These are phyloP conservation scores for Bugulina stolonifera DNA, from an alignment of 2,888 invertebrate genomes.

Conservation along the genomic window DNA sequence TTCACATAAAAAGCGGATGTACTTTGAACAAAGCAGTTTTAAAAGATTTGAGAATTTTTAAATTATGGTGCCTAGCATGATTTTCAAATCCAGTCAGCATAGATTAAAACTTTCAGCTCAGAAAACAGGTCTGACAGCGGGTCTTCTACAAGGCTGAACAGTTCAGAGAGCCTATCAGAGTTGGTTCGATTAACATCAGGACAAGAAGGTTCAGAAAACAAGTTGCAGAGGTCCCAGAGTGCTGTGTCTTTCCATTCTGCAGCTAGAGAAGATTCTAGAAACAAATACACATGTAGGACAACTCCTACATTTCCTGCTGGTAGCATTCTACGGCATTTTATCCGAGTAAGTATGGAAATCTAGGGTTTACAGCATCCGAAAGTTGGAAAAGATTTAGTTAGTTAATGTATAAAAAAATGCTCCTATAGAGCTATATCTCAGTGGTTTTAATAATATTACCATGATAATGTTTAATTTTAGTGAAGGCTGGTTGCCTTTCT, in stretches of 20 bases:
- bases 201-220: neutral
- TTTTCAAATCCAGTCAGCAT: too few relatives aligned
- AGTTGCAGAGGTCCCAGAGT: slow-evolving; percentile 10
- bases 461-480: too few relatives aligned
- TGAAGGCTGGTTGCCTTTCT: too few relatives aligned
- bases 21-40: too few relatives aligned
- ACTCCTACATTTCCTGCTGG: neutral
- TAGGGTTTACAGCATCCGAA: neutral
- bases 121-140: neutral
- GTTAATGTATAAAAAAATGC: neutral
- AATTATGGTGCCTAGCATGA: too few relatives aligned
- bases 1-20: too few relatives aligned
- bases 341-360: neutral
- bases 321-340: neutral
- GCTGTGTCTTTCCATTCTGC: slow-evolving; percentile 2
- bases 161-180: neutral
- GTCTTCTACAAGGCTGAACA: neutral
- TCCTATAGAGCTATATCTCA: neutral
- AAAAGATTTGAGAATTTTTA: too few relatives aligned
- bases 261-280: neutral
- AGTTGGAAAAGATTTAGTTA: neutral
- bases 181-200: neutral
- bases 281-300: neutral
- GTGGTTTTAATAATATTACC: too few relatives aligned
- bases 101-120: too few relatives aligned